A percentile compares a stretch with the other conserved stretches of the same genome.
These are phyloP conservation scores for Hesperia comma DNA, from an alignment of 2,888 invertebrate genomes.

Conservation along the genomic window DNA sequence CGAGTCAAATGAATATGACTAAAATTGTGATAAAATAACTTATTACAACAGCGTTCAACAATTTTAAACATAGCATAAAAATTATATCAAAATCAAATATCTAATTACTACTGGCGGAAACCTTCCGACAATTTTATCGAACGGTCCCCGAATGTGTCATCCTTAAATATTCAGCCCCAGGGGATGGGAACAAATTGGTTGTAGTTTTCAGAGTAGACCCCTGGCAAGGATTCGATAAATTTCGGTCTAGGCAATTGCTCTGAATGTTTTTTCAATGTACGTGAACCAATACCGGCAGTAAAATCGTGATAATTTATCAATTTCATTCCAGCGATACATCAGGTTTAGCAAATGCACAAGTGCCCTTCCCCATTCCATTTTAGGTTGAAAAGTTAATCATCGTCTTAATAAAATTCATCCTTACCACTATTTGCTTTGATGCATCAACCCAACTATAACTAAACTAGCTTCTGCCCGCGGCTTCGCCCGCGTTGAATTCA, in stretches of 20 bases:
- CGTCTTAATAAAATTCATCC: no score
- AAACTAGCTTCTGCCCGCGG: no score
- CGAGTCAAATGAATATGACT: no score
- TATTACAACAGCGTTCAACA: no score
- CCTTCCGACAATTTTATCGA: not conserved
- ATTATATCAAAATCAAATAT: not conserved
- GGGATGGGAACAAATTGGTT: conserved; percentile 44
- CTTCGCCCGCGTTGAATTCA: no score
- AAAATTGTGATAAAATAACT: no score
- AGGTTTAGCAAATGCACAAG: not conserved
- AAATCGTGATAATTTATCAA: not conserved
- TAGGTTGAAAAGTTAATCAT: no score
- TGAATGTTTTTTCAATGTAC: conserved; percentile 10
- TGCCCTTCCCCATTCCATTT: no score
- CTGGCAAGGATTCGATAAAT: conserved; percentile 38
- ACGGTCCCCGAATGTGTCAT: conserved; percentile 30
- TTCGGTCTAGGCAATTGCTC: conserved; percentile 5
- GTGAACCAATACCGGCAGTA: not conserved
- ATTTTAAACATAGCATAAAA: no score
- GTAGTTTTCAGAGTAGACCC: conserved; percentile 39
- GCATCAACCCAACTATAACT: no score
- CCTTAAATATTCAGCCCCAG: conserved; percentile 46
- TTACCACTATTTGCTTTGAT: no score
- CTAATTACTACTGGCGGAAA: not conserved
- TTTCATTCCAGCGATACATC: not conserved